Evolutionary conservation across 2,113 vertebrate genomes (phyloP), one percentile per base, ranked within the genome.

Genomic region (Chloropsis cyanopogon): DNA sequence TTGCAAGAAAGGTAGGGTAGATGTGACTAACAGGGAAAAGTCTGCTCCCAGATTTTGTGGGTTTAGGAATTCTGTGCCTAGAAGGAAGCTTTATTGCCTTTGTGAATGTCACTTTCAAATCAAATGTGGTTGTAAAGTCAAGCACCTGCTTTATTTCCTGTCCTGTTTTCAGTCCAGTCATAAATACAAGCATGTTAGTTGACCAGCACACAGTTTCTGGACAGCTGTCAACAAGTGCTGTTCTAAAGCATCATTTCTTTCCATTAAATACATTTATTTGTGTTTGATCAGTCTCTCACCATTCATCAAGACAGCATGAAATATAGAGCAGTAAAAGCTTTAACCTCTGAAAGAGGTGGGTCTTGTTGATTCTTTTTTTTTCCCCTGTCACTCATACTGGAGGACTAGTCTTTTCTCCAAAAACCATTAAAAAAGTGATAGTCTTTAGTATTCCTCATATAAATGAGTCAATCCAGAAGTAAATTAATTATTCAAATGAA

Each of bases 1-100:
- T 98, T 99, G 91, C 99, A 99, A 97, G 99, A 99, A 98, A 99
- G 99, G 99, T 99, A 98, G 97, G 96, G 42, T 25, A 16, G 65
- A 50, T 52, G 7, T 65, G 70, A n/a, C 52, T 46, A 64, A 65
- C 0, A 82, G 73, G 29, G 47, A 14, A 57, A 53, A 78, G 41
- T 33, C 54, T 80, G 24, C 41, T 78, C 68, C 41, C 72, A 80
- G 33, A 11, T 70, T 52, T 82, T 69, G 6, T 41, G 77, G 26
- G 14, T 78, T 54, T 70, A 68, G 39, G 50, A 82, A 26, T 73
- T 78, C 54, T 91, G 13, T 54, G 66, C 24, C 20, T 69, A 13
- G 33, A 13, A 41, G 87, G n/a, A 89, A 70, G 14, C 21, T 88
- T 53, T 77, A 56, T 66, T 87, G 69, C 13, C 13, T 83, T 86